Evolutionary conservation across 2,888 invertebrate genomes (phyloP).

Genomic region (Tetragonula carbonaria): DNA sequence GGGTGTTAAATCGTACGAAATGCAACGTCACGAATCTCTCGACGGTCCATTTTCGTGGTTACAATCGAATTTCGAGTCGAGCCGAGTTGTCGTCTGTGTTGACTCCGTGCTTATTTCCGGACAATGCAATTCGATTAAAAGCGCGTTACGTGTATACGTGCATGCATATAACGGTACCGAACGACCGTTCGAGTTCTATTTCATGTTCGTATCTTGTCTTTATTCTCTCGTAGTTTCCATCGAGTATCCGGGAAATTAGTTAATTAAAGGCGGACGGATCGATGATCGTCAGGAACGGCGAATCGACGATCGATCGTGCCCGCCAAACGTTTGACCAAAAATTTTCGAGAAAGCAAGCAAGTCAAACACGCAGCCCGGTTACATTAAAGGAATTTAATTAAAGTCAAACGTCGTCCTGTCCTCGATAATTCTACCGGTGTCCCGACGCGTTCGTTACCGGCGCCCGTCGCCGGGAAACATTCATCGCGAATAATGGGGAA

Average conservation of each 20-base stretch:
- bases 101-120: not conserved
- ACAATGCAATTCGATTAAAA: conserved; percentile 36
- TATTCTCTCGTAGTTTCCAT: not conserved
- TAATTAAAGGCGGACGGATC: conserved; percentile 3
- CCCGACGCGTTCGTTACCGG: not conserved
- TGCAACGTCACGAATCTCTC: not conserved
- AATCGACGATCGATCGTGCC: not conserved
- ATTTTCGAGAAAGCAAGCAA: not conserved
- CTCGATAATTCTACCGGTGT: not conserved
- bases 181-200: not conserved
- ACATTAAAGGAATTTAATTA: conserved; percentile 30
- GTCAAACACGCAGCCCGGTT: not conserved
- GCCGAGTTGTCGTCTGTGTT: conserved; percentile 6
- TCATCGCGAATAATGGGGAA: not conserved
- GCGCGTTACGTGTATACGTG: not conserved
- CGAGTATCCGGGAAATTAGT: not conserved
- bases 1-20: conserved; percentile 18
- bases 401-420: not conserved
- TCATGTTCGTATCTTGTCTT: not conserved
- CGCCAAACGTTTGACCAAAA: not conserved
- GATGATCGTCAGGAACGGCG: not conserved
- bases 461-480: not conserved
- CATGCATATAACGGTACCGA: not conserved
- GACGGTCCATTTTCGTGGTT: conserved; percentile 33
- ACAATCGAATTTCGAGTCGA: conserved; percentile 26